Evolutionary conservation across 2,797 vertebrate species (phyloP), one percentile per base, ranked within the genome.

Genomic region (Liparis tanakae): DNA sequence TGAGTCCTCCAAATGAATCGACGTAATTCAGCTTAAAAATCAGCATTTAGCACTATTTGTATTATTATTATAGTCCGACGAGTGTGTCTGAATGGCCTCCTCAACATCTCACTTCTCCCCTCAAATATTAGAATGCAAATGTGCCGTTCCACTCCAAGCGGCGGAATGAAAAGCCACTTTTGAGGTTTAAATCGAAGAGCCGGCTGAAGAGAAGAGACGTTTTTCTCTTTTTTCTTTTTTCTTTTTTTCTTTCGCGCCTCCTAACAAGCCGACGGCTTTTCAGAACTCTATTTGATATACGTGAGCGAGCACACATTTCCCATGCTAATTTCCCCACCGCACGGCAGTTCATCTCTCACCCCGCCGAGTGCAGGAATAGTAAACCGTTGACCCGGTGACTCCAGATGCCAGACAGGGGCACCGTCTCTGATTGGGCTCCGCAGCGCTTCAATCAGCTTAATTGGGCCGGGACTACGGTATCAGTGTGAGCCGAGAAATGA

Each of bases 341-440:
- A 1, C 72, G 0, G 61, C 36, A 48, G 57, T 76, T 84, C 79
- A 55, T 78, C 78, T 79, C 82, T 84, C 57, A 36, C 78, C 58
- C 58, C 22, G n/a, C 66, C 15, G 25, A 83, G 79, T 20, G 78
- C 65, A 67, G 71, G 78, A 85, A 87, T 79, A 73, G 75, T 71
- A 85, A 88, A 78, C 69, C 70, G 70, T 80, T 89, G 86, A 91
- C 86, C 89, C 53, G 15, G 13, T 68, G 82, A 83, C 86, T 85
- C 73, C 81, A 81, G 80, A 83, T 79, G 85, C 79, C 81, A 82
- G 76, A 74, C 72, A 46, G 37, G 46, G 55, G 83, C 84, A n/a
- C 67, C 18, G 15, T 78, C 72, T 43, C 72, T 91, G 85, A 93
- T 91, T 92, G 87, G 88, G 86, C 80, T 72, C 76, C 72, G 74